Percentiles rank a stretch among this genome's conserved stretches.
Conservation (phyloP, 2,797 vertebrate genomes). For the Siniperca obscura region DNA sequence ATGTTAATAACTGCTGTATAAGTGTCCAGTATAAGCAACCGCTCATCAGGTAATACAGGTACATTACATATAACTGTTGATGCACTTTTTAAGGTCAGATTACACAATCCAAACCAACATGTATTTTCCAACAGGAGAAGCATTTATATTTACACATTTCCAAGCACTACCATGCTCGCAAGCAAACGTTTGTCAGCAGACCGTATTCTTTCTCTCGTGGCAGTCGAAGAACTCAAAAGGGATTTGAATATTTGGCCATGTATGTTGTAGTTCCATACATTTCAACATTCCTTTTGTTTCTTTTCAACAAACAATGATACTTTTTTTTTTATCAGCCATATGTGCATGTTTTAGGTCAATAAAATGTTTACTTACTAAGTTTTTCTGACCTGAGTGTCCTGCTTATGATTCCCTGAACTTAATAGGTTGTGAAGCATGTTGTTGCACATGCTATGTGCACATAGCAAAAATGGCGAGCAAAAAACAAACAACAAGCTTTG, state of each 20-base stretch:
- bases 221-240: conserved; percentile 68
- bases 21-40: conserved; percentile 66
- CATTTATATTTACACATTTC: conserved; percentile 49
- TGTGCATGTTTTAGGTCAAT: conserved; percentile 87
- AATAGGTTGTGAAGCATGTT: neutral
- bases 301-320: conserved; percentile 67
- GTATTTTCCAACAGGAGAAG: conserved; percentile 60
- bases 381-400: conserved; percentile 66
- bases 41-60: conserved; percentile 66
- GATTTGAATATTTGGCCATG: conserved; percentile 73
- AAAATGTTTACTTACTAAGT: conserved; percentile 84
- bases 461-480: neutral
- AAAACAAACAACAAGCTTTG: neutral
- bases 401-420: conserved; percentile 52
- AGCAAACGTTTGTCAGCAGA: conserved; percentile 41
- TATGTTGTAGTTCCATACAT: conserved; percentile 73
- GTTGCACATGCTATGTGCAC: neutral
- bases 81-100: conserved; percentile 76
- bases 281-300: conserved; percentile 78
- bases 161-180: conserved; percentile 69
- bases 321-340: conserved; percentile 77
- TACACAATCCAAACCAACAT: conserved; percentile 46
- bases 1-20: conserved; percentile 75
- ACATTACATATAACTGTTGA: conserved; percentile 59
- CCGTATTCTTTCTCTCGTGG: conserved; percentile 24